phyloP scores from a whole-genome alignment of 2,888 invertebrate genomes.

The Lingula anatina region DNA sequence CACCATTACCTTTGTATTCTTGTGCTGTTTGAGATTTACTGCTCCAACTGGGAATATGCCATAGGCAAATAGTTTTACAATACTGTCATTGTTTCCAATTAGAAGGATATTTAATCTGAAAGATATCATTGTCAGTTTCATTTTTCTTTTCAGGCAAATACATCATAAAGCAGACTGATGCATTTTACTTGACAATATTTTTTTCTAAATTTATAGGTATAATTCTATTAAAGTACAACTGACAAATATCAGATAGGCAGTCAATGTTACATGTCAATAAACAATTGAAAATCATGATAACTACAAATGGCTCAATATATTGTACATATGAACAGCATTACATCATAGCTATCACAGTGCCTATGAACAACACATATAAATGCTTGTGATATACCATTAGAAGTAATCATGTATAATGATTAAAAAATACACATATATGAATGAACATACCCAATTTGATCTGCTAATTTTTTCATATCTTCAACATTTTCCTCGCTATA shows the following conservation, averaged over 20 bases:
- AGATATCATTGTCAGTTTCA: conserved; percentile 3
- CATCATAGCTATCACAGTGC: no score
- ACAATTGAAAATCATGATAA: neutral
- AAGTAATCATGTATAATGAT: no score
- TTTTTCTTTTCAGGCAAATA: no score
- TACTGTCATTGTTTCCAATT: conserved; percentile 71
- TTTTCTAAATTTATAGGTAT: no score
- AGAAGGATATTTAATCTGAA: conserved; percentile 67
- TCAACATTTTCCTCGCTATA: conserved; percentile 44
- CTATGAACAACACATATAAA: no score
- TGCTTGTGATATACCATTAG: no score
- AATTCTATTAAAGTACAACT: no score
- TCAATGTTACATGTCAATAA: neutral
- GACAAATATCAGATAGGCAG: neutral
- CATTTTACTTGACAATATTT: no score
- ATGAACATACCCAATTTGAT: conserved; percentile 41
- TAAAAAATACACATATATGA: no score
- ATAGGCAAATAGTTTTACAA: conserved; percentile 67
- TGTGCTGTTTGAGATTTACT: conserved; percentile 19
- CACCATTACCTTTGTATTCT: no score
- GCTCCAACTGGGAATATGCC: conserved; percentile 78
- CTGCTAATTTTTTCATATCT: conserved; percentile 46
- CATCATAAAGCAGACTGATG: no score
- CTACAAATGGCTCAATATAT: neutral
- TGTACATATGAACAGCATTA: no score